phyloP scores from a whole-genome alignment of 2,797 vertebrate genomes.

The Benthosema pterotum region DNA sequence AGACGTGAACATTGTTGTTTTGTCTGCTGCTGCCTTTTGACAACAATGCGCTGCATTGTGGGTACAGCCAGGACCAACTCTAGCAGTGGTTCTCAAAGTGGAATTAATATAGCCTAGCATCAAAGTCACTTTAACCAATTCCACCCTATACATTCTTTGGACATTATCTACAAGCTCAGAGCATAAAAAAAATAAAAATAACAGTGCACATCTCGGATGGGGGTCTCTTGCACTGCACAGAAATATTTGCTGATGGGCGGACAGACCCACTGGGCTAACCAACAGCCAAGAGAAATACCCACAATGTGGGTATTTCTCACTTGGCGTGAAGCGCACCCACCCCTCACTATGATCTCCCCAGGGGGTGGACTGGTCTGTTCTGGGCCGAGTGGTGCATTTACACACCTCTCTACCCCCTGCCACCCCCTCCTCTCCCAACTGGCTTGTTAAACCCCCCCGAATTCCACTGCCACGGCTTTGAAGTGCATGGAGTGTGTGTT shows the following conservation, averaged over 20 bases:
- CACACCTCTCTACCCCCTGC: conserved; percentile 65
- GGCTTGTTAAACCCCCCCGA: conserved; percentile 69
- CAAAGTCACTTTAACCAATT: too few species aligned
- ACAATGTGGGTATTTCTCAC: conserved; percentile 1
- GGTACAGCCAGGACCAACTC: conserved; percentile 23
- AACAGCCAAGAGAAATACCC: conserved; percentile 12
- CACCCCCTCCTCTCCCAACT: conserved; percentile 60
- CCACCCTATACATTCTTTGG: too few species aligned
- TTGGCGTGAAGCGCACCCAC: conserved; percentile 28
- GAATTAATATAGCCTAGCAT: too few species aligned
- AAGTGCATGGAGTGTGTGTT: conserved; percentile 62
- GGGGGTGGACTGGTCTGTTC: conserved; percentile 57
- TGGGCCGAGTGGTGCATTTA: conserved; percentile 53
- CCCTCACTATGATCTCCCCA: conserved; percentile 53
- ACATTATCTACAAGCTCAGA: too few species aligned
- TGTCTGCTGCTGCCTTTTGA: conserved; percentile 24
- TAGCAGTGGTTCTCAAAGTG: too few species aligned
- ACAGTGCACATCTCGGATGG: too few species aligned
- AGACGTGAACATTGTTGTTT: conserved; percentile 40
- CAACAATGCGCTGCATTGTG: conserved; percentile 39
- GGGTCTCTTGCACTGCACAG: too few species aligned
- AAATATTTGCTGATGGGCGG: too few species aligned
- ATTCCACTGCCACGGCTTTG: conserved; percentile 72
- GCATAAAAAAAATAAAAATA: too few species aligned
- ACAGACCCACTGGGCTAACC: conserved; percentile 7